Evolutionary conservation across 1,140 invertebrate species (phyloP).

Genomic region (Lysiphlebus fabarum): DNA sequence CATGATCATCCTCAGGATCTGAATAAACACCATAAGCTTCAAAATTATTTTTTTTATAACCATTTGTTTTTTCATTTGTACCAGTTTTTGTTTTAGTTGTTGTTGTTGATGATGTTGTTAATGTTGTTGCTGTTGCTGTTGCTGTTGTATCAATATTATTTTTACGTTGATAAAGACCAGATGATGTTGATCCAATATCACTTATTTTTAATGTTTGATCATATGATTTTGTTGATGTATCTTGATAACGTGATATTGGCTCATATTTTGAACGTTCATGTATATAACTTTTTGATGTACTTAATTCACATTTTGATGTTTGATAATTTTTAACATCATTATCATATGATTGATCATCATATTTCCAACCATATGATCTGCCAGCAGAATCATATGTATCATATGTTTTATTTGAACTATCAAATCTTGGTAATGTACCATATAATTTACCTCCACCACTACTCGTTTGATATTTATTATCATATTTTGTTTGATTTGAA

Average conservation of each 20-base stretch:
- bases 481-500: conserved; percentile 35
- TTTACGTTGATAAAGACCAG: conserved; percentile 39
- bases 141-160: conserved; percentile 36
- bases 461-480: conserved; percentile 38
- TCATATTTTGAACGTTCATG: conserved; percentile 48
- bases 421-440: conserved; percentile 49
- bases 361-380: conserved; percentile 35
- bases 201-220: conserved; percentile 51
- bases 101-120: conserved; percentile 3
- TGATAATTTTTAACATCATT: conserved; percentile 19
- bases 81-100: neutral
- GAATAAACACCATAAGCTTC: conserved; percentile 58
- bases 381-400: conserved; percentile 34
- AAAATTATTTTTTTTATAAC: conserved; percentile 53
- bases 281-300: conserved; percentile 48
- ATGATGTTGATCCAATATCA: conserved; percentile 38
- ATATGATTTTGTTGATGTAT: conserved; percentile 41
- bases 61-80: conserved; percentile 47
- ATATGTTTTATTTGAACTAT: conserved; percentile 37
- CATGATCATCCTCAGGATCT: conserved; percentile 57
- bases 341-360: conserved; percentile 36
- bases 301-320: conserved; percentile 46
- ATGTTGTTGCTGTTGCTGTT: neutral
- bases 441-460: conserved; percentile 41
- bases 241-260: conserved; percentile 38